Evolutionary conservation across 2,888 invertebrate species (phyloP).

Genomic region (Platycnemis pennipes): DNA sequence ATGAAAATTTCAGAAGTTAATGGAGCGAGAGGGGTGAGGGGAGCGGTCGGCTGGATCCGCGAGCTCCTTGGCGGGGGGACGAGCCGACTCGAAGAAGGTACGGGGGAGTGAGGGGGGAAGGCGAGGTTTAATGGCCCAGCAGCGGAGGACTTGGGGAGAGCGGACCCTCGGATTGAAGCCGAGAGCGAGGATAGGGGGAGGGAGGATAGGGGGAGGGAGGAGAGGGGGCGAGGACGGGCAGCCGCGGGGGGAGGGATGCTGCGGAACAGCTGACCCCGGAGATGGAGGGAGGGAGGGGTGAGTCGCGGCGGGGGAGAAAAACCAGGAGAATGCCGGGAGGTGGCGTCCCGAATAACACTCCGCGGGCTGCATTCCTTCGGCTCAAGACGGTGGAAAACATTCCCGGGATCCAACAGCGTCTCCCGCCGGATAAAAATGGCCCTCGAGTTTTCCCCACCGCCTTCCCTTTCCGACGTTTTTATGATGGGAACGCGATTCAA

Average conservation of each 20-base stretch:
- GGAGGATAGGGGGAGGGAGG: background rate
- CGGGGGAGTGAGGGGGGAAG: background rate
- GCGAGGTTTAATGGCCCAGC: background rate
- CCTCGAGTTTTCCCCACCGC: background rate
- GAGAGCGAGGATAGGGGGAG: background rate
- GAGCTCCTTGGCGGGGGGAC: background rate
- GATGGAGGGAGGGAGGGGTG: background rate
- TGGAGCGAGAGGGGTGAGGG: background rate
- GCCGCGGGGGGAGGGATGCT: background rate
- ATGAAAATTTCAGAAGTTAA: constrained; percentile 33
- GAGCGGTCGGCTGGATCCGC: background rate
- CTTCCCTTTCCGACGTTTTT: constrained; percentile 1
- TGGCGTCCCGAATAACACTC: background rate
- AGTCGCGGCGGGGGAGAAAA: background rate
- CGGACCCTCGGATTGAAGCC: background rate
- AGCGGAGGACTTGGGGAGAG: background rate
- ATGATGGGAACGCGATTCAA: constrained; percentile 27
- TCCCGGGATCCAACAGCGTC: constrained; percentile 37
- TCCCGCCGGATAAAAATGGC: background rate
- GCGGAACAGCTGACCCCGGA: background rate
- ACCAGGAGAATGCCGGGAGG: constrained; percentile 11
- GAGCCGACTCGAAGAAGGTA: background rate
- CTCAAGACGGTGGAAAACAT: constrained; percentile 65
- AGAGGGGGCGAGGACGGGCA: too few species aligned
- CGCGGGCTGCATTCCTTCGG: constrained; percentile 61